These are phyloP conservation scores for Chymomyza costata DNA, from an alignment of 1,140 invertebrate genomes.

Conservation along the genomic window DNA sequence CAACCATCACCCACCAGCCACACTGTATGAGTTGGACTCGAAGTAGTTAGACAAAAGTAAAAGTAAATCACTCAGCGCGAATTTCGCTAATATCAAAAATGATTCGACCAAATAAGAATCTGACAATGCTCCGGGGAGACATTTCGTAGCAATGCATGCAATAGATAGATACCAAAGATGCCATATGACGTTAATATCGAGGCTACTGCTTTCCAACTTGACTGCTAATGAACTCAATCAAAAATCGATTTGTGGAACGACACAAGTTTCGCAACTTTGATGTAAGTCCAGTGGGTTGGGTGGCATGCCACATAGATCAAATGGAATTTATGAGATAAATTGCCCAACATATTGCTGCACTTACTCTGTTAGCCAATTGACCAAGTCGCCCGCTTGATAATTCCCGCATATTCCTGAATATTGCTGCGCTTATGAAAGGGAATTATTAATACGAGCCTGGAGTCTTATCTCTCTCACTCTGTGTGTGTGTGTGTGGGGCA, in stretches of 20 bases:
- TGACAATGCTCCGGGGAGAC: constrained; percentile 52
- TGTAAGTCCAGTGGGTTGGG: background rate
- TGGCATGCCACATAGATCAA: constrained; percentile 46
- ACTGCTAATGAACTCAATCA: constrained; percentile 74
- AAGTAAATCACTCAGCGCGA: constrained; percentile 71
- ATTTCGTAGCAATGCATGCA: constrained; percentile 19
- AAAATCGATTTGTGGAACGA: constrained; percentile 68
- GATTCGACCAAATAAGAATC: constrained; percentile 46
- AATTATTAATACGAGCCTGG: constrained; percentile 73
- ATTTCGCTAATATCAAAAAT: constrained; percentile 73
- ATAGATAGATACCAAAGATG: constrained; percentile 1
- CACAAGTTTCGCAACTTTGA: background rate
- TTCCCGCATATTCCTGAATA: no score
- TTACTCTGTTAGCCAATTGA: constrained; percentile 13
- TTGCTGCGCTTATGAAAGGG: constrained; percentile 46
- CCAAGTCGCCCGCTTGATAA: constrained; percentile 11
- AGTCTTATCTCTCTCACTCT: no score
- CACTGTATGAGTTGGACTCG: constrained; percentile 22
- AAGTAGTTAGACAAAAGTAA: constrained; percentile 59
- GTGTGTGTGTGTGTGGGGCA: background rate
- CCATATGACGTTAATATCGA: constrained; percentile 46
- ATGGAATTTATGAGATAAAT: constrained; percentile 71
- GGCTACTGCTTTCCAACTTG: constrained; percentile 30
- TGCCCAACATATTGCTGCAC: constrained; percentile 46
- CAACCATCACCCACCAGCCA: background rate